These are phyloP conservation scores for Apus apus DNA, from an alignment of 2,113 vertebrate species.

Conservation along the genomic window DNA sequence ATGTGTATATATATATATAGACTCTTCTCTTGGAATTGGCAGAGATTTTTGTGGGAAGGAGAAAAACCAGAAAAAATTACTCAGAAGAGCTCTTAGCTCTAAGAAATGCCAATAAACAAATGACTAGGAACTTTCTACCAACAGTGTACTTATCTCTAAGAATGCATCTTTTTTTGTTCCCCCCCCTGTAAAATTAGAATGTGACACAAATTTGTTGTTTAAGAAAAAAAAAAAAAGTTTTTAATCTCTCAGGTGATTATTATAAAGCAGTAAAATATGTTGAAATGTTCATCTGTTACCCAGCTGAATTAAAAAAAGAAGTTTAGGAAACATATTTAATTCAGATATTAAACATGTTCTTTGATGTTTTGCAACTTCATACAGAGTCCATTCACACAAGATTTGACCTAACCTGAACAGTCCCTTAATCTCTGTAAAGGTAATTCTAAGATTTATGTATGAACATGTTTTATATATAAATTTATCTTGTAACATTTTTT, in stretches of 20 bases:
- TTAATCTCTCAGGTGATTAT: not conserved
- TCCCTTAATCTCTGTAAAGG: not conserved
- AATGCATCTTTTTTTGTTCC: not conserved
- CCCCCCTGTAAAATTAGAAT: not conserved
- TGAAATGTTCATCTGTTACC: conserved; percentile 26
- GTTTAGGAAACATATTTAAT: not conserved
- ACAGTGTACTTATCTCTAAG: not conserved
- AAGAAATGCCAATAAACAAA: not conserved
- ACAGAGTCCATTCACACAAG: not conserved
- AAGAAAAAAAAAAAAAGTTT: not conserved
- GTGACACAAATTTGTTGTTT: not conserved
- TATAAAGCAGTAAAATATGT: not conserved
- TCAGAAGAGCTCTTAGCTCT: not conserved
- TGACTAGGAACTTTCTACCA: not conserved
- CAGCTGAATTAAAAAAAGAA: conserved; percentile 29
- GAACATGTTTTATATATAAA: not conserved
- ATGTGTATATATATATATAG: accelerated
- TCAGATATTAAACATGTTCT: not conserved
- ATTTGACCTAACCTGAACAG: not conserved
- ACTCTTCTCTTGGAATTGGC: not conserved
- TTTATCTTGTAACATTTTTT: not conserved
- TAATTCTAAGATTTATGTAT: not conserved
- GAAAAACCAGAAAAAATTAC: not conserved
- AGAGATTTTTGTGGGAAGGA: not conserved
- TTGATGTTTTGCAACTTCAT: conserved; percentile 18